These are phyloP conservation scores for Paracentrotus lividus DNA, from an alignment of 53 echinoderm and acorn worm genomes.

Conservation along the genomic window DNA sequence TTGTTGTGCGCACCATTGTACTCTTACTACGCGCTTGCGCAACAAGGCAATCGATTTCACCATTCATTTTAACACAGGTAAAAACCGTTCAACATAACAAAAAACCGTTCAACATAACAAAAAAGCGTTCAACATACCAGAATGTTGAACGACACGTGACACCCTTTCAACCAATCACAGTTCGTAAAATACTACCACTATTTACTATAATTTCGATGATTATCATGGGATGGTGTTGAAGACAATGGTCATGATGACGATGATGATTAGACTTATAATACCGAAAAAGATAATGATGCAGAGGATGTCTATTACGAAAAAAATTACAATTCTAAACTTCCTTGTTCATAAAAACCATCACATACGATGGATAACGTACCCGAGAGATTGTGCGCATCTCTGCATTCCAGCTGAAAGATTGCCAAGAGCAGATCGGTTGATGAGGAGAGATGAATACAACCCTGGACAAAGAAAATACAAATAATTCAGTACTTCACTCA, in stretches of 20 bases:
- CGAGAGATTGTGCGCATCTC: conserved; percentile 76
- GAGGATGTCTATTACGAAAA: conserved; percentile 31
- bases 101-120: too few species aligned
- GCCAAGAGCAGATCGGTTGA: conserved; percentile 87
- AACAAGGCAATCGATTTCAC: too few species aligned
- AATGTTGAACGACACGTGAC: too few species aligned
- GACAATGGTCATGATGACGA: neutral
- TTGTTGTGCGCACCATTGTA: too few species aligned
- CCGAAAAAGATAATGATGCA: conserved; percentile 44
- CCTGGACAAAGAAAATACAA: conserved; percentile 69
- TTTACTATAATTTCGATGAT: too few species aligned
- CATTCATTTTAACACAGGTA: too few species aligned
- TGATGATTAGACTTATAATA: too few species aligned
- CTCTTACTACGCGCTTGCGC: too few species aligned
- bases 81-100: too few species aligned
- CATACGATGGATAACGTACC: conserved; percentile 61
- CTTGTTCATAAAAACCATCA: neutral
- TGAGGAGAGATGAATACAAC: conserved; percentile 84
- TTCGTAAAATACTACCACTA: too few species aligned
- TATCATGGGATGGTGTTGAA: neutral
- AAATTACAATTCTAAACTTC: conserved; percentile 40
- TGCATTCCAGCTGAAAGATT: conserved; percentile 89
- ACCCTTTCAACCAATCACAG: too few species aligned
- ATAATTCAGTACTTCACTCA: neutral
- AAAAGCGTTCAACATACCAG: too few species aligned